Conservation (phyloP, 2,797 vertebrate species). For the Hoplostethus atlanticus region DNA sequence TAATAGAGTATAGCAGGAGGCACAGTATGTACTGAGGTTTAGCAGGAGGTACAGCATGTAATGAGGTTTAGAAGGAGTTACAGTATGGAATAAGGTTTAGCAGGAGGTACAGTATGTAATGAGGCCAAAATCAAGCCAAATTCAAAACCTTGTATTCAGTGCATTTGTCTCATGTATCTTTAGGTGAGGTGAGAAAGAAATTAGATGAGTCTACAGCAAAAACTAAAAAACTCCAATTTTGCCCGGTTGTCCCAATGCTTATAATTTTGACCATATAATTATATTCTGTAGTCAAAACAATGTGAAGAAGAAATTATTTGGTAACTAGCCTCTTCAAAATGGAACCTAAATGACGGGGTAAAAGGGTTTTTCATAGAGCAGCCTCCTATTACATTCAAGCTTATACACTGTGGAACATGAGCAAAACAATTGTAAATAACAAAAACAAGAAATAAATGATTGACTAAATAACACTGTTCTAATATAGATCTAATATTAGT, state of each 20-base stretch:
- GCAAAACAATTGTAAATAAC: conserved; percentile 17
- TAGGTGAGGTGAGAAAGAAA: conserved; percentile 10
- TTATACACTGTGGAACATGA: conserved; percentile 37
- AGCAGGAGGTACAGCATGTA: background rate
- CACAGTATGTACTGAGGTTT: background rate
- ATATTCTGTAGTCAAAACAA: conserved; percentile 31
- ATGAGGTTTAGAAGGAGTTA: too few species aligned
- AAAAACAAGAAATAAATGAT: conserved; percentile 13
- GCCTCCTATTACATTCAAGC: conserved; percentile 45
- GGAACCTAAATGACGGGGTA: conserved; percentile 11
- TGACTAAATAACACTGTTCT: conserved; percentile 74
- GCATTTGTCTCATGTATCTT: conserved; percentile 10
- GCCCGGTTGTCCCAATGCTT: background rate
- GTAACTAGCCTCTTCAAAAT: conserved; percentile 50
- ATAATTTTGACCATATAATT: conserved; percentile 14
- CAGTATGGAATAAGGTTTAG: background rate
- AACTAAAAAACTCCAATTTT: background rate
- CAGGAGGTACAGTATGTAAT: background rate
- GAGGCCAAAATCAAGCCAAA: conserved; percentile 14
- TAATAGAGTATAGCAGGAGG: too few species aligned
- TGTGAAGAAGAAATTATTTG: conserved; percentile 23
- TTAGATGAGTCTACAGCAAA: conserved; percentile 1
- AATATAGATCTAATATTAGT: conserved; percentile 74
- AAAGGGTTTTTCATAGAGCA: conserved; percentile 46
- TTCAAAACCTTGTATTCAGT: conserved; percentile 15